Evolutionary conservation across 1,140 invertebrate species (phyloP), one percentile per base, ranked within the genome.

Genomic region (Babylonia areolata): DNA sequence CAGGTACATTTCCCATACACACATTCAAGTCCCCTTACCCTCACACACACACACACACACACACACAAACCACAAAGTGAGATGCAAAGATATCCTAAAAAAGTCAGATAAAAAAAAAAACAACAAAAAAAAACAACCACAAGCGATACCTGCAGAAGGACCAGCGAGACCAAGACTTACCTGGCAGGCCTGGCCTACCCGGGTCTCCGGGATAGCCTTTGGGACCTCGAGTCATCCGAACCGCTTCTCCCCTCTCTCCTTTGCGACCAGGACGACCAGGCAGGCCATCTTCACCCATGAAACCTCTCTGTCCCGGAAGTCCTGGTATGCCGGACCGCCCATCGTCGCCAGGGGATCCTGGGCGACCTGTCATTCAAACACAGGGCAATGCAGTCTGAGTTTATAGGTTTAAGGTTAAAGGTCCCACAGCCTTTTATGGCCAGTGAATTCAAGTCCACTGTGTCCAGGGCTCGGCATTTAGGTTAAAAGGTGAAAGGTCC

Each of bases 141-240:
- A 51, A 51, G 46, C n/a, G n/a, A n/a, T n/a, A n/a, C n/a, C n/a
- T n/a, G n/a, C 54, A 58, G 12, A 58, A 12, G 12, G 54, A 58
- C 12, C 12, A 28, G 54, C 12, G 54, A 28, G 54, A n/a, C n/a
- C n/a, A n/a, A n/a, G 31, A 51, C 81, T 85, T 35, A 79, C 46
- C 81, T 42, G 11, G 40, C 31, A 87, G 31, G 81, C 86, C 85
- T 9, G 92, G 93, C 87, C 87, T 94, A 88, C 96, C 96, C 35
- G 94, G 78, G 23, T 81, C 85, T 46, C 89, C 89, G n/a, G 83
- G 79, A 17, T 64, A 80, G 11, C 87, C 87, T 28, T 82, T 81
- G 35, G 51, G 46, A 35, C 88, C 88, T 58, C 35, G 39, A 17
- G 35, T 15, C 6, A 31, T 40, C 35, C 69, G 33, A 54, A 86